phyloP scores from a whole-genome alignment of 2,888 invertebrate species.

The Aleiodes leptofemur region DNA sequence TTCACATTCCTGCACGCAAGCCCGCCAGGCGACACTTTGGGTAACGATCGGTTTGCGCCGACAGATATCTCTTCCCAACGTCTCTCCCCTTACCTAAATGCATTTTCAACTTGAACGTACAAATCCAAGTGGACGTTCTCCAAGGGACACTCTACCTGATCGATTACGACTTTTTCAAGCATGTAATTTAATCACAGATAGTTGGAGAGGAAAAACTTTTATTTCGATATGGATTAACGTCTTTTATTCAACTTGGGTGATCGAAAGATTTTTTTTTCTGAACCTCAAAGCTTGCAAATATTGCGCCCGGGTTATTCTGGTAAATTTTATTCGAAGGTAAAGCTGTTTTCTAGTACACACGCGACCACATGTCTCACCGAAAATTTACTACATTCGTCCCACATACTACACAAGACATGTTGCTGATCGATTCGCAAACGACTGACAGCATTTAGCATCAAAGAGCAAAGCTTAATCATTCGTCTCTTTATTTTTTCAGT shows the following conservation, averaged over 20 bases:
- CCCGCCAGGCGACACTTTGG: constrained; percentile 74
- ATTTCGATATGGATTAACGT: not conserved
- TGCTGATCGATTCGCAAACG: constrained; percentile 41
- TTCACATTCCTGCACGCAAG: constrained; percentile 73
- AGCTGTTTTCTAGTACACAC: too few relatives aligned
- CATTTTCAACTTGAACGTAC: constrained; percentile 34
- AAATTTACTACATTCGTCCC: too few relatives aligned
- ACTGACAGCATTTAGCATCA: constrained; percentile 38
- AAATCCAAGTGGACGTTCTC: not conserved
- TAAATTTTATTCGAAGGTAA: too few relatives aligned
- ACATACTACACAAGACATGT: constrained; percentile 1
- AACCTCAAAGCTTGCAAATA: not conserved
- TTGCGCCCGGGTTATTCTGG: too few relatives aligned
- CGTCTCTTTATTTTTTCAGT: constrained; percentile 46
- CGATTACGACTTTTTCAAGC: not conserved
- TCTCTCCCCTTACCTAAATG: constrained; percentile 36
- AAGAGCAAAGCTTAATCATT: constrained; percentile 37
- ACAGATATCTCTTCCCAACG: constrained; percentile 52
- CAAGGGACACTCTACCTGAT: not conserved
- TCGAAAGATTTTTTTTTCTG: too few relatives aligned
- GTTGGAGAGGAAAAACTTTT: not conserved
- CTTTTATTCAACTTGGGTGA: too few relatives aligned
- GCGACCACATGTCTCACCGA: too few relatives aligned
- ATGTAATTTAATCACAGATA: constrained; percentile 6
- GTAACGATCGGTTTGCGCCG: constrained; percentile 68